Base-by-base conservation (phyloP, 2,888 invertebrate genomes). In the Bruchidius siliquastri region DNA sequence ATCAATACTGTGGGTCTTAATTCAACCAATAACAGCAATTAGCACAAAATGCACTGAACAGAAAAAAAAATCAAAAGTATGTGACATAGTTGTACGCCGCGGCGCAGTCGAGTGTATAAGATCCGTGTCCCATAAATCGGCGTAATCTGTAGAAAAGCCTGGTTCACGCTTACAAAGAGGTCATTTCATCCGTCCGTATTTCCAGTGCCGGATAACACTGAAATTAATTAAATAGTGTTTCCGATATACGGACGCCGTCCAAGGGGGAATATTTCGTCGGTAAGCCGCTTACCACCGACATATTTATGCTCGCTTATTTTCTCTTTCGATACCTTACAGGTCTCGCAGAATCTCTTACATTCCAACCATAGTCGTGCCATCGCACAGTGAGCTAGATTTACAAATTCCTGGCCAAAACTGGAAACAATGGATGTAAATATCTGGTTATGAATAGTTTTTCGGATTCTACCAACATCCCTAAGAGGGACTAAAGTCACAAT, bases 221-320 rank as follows among this genome's bases (percentile, higher is more conserved):
- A 49, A 49, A 49, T 49, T 49, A 49, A 49, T 49, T 49, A 49
- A 49, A 49, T 49, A 49, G 49, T 49, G 49, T 49, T 49, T 49
- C 49, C 49, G 49, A 49, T 49, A 49, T 49, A 49, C 13, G 6
- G 13, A 49, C 49, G 49, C 13, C 49, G 49, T 4, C 49, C 49
- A 49, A 49, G 6, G 18, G 49, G 49, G 79, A 77, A 79, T 78
- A 76, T 76, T 78, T 78, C 76, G 79, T 74, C 72, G 71, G 74
- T 79, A 79, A 78, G 76, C 77, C 71, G 78, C 78, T 79, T 78
- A 78, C 72, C 20, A n/a, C n/a, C 72, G 78, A 78, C 78, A 76
- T 79, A 79, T 79, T 79, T 79, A 79, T 78, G 75, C 76, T 76
- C 77, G 49, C 49, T 49, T 49, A 49, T 49, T 49, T 49, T 49